Evolutionary conservation across 2,113 vertebrate genomes (phyloP).

Genomic region (Pelodiscus sinensis): DNA sequence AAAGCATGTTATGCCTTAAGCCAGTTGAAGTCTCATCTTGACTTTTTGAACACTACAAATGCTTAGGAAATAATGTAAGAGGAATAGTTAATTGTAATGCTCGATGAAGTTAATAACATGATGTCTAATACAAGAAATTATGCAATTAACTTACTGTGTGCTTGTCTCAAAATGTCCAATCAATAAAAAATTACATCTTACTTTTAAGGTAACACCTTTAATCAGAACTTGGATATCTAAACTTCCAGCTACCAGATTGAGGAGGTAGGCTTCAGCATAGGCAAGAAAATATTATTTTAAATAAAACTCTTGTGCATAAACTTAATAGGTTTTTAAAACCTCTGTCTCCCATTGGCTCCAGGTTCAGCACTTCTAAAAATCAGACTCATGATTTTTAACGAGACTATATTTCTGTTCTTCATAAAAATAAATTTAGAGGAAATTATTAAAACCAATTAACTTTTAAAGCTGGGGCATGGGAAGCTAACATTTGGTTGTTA

Average conservation of each 20-base stretch:
- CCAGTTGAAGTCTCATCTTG: constrained; percentile 10
- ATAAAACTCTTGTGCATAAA: not conserved
- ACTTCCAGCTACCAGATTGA: not conserved
- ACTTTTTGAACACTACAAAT: constrained; percentile 17
- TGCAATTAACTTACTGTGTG: constrained; percentile 49
- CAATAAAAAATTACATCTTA: constrained; percentile 37
- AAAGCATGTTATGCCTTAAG: constrained; percentile 5
- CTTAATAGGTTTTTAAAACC: not conserved
- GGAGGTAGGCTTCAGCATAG: not conserved
- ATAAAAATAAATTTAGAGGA: not conserved
- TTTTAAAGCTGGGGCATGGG: not conserved
- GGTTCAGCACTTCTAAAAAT: not conserved
- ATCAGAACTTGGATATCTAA: not conserved
- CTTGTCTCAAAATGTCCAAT: constrained; percentile 26
- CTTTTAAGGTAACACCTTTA: not conserved
- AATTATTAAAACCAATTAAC: not conserved
- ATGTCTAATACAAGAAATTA: constrained; percentile 40
- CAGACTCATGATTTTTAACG: not conserved
- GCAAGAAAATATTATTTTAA: not conserved
- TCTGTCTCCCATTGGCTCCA: not conserved
- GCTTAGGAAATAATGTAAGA: constrained; percentile 59
- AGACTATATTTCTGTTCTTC: not conserved
- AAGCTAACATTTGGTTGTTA: not conserved
- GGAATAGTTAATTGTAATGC: constrained; percentile 61
- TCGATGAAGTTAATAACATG: constrained; percentile 61